A percentile compares a stretch with the other conserved stretches of the same genome.
Conservation (phyloP, 2,113 vertebrate genomes). For the Syngnathus scovelli region DNA sequence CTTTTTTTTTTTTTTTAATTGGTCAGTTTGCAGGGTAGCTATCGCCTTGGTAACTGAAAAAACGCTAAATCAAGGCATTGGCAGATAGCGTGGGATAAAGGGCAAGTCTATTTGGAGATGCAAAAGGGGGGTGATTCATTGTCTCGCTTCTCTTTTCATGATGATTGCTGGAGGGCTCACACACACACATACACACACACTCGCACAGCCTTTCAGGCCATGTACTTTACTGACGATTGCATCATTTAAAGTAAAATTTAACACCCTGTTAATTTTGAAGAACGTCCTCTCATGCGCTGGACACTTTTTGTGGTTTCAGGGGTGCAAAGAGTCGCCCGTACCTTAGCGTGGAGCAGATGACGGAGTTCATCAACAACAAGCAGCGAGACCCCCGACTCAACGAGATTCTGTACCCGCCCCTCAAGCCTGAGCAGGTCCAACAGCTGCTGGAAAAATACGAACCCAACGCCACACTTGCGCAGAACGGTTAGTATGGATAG, state of each 20-base stretch:
- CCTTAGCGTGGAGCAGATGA: conserved; percentile 93
- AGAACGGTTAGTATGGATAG: conserved; percentile 80
- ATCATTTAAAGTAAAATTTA: not conserved
- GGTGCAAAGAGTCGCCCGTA: conserved; percentile 88
- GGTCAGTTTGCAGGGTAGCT: not conserved
- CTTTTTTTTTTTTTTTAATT: not conserved
- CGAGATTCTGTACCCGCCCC: conserved; percentile 93
- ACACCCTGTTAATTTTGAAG: not conserved
- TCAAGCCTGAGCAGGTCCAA: conserved; percentile 95
- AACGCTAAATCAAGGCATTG: not conserved
- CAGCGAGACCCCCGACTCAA: conserved; percentile 94
- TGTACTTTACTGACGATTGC: not conserved
- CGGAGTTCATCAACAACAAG: conserved; percentile 91
- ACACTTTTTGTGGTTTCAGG: conserved; percentile 51
- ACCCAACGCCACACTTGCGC: conserved; percentile 77
- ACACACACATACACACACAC: not conserved
- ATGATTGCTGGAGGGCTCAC: not conserved
- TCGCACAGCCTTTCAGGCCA: not conserved
- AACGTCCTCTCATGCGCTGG: not conserved
- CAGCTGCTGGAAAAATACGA: conserved; percentile 94
- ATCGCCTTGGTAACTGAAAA: not conserved
- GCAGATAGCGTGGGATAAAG: conserved; percentile 1
- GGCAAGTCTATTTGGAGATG: not conserved
- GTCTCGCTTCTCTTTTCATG: not conserved
- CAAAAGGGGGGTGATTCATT: conserved; percentile 11